Percentiles rank a stretch among this genome's conserved stretches.
phyloP scores from a whole-genome alignment of 2,113 vertebrate genomes.

The Heliornis fulica region DNA sequence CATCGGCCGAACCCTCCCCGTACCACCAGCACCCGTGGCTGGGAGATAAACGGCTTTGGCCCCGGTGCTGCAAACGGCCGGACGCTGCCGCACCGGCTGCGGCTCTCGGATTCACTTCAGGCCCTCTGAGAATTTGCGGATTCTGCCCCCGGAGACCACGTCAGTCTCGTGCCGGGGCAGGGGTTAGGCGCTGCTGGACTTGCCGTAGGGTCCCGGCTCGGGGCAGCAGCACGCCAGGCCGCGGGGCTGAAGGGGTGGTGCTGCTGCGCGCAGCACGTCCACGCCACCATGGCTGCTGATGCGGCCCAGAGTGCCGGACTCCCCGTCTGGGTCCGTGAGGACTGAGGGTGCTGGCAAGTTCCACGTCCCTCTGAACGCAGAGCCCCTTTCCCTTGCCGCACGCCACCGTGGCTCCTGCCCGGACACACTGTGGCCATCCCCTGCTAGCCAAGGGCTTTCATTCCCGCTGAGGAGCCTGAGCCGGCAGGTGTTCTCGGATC shows the following conservation, averaged over 20 bases:
- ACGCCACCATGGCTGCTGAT: fast-evolving
- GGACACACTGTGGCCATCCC: fast-evolving
- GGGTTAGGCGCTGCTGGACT: background rate
- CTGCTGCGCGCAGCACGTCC: background rate
- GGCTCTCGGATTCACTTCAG: background rate
- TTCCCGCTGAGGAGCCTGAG: background rate
- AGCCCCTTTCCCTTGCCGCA: background rate
- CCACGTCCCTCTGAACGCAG: background rate
- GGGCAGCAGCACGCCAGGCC: background rate
- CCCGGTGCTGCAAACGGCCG: background rate
- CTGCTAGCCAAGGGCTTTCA: background rate
- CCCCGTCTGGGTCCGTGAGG: fast-evolving
- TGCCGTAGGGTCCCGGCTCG: background rate
- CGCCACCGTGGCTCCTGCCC: fast-evolving
- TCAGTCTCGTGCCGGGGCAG: background rate
- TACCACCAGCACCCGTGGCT: background rate
- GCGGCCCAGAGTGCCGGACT: background rate
- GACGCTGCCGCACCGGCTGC: background rate
- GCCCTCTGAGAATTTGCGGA: background rate
- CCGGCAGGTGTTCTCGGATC: background rate
- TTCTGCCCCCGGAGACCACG: background rate
- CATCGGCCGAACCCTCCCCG: background rate
- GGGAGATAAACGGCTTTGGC: background rate
- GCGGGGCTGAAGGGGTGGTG: background rate
- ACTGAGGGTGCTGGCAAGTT: fast-evolving